A percentile compares a stretch with the other conserved stretches of the same genome.
Conservation (phyloP, 2,888 invertebrate species). For the Tineola bisselliella region DNA sequence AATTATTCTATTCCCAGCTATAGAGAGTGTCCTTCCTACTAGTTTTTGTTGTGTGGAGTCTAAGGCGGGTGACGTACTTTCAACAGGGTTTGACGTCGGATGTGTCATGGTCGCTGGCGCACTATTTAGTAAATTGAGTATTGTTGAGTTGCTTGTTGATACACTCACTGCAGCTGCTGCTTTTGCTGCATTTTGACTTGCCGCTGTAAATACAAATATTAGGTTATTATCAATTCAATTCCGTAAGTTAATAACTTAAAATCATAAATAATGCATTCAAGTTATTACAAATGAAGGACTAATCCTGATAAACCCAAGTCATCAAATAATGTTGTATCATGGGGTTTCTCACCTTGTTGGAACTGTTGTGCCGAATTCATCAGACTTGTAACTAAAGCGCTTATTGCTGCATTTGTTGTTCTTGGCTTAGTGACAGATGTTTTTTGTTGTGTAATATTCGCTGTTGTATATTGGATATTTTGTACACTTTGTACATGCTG, state of each 20-base stretch:
- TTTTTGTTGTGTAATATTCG: slow-evolving; percentile 54
- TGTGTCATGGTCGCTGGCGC: slow-evolving; percentile 79
- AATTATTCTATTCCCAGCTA: slow-evolving; percentile 60
- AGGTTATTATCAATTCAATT: slow-evolving; percentile 12
- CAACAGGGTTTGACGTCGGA: slow-evolving; percentile 42
- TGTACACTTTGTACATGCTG: slow-evolving; percentile 33
- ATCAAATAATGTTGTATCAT: background rate
- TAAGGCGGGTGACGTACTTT: slow-evolving; percentile 23
- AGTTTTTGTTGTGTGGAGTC: slow-evolving; percentile 45
- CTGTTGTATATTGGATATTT: slow-evolving; percentile 54
- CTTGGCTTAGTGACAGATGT: slow-evolving; percentile 61
- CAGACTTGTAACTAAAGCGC: slow-evolving; percentile 80
- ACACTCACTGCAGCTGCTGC: slow-evolving; percentile 47
- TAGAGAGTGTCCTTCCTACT: slow-evolving; percentile 64
- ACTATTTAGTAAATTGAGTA: slow-evolving; percentile 80
- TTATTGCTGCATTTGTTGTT: slow-evolving; percentile 74
- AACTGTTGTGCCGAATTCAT: slow-evolving; percentile 86
- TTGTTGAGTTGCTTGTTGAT: slow-evolving; percentile 73
- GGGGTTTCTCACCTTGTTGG: slow-evolving; percentile 65
- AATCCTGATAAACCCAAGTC: too few species aligned
- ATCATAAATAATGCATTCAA: too few species aligned
- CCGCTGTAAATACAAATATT: slow-evolving; percentile 27
- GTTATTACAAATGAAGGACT: too few species aligned
- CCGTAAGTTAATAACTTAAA: too few species aligned
- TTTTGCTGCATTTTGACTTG: slow-evolving; percentile 31